Evolutionary conservation across 2,113 vertebrate species (phyloP), one percentile per base, ranked within the genome.

Genomic region (Sinocyclocheilus maitianheensis): DNA sequence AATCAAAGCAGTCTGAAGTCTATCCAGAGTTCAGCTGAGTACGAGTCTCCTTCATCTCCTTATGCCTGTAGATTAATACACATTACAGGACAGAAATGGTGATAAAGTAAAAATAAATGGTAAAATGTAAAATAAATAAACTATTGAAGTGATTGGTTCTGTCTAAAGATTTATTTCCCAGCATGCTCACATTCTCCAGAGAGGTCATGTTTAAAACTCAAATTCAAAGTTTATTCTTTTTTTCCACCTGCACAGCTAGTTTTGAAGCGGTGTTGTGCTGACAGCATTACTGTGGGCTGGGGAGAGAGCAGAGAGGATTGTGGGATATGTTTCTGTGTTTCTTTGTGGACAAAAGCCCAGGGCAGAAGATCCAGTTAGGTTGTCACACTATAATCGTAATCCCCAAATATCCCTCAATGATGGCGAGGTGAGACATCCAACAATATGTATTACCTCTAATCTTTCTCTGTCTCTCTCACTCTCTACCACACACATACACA

Each of bases 1-100:
- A 94, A 92, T 93, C 86, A 93, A 93, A 93, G 40, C 40, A 88
- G 91, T 92, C 89, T 93, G 72, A 91, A 91, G 88, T 88, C 86
- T 92, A 91, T 93, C 87, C 89, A 87, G 67, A 78, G 87, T 85
- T 91, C 83, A 83, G 88, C 89, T 30, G 13, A 7, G 67, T 76
- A 24, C 12, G 8, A 55, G 18, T 40, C 53, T 51, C 34, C 53
- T 14, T 72, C 72, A 82, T 22, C 81, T 55, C 26, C 22, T 14
- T 11, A 22, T 1, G 10, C 40, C 4, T 74, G 20, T 13, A 75
- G 69, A 72, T 22, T 8, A 2, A 60, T 20, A 22, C 4, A 40
- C 3, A 72, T 5, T 40, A 20, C 16, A 51, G 67, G 67, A 71
- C 3, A 46, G 9, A 48, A 48, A 12, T 71, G 7, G 6, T 0